Percentiles rank a stretch among this genome's conserved stretches.
phyloP scores from a whole-genome alignment of 2,797 vertebrate species.

The Sebastes melanostomus region DNA sequence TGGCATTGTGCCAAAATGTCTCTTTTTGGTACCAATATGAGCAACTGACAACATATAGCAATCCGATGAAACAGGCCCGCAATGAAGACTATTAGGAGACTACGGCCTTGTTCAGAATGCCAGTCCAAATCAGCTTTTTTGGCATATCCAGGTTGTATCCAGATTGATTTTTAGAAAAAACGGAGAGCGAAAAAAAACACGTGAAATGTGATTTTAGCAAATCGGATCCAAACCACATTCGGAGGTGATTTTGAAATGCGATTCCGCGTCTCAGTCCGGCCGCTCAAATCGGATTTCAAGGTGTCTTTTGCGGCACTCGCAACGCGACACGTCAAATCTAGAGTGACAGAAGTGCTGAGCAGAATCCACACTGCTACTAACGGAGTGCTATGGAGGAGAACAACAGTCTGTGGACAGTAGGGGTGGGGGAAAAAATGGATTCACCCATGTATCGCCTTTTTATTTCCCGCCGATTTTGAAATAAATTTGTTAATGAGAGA shows the following conservation, averaged over 20 bases:
- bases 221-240: too few species aligned
- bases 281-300: neutral
- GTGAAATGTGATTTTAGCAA: neutral
- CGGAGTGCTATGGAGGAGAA: neutral
- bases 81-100: neutral
- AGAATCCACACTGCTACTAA: neutral
- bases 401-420: neutral
- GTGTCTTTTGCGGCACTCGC: neutral
- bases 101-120: too few species aligned
- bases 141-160: neutral
- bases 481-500: too few species aligned
- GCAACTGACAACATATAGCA: neutral
- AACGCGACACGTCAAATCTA: too few species aligned
- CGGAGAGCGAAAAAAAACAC: neutral
- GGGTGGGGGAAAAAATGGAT: too few species aligned
- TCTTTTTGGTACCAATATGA: neutral
- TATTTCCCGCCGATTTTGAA: too few species aligned
- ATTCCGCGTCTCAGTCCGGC: neutral
- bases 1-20: neutral
- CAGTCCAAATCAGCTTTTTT: neutral
- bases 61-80: neutral
- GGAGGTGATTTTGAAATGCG: too few species aligned
- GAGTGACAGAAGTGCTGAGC: neutral
- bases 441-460: too few species aligned
- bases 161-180: neutral